Evolutionary conservation across 2,888 invertebrate genomes (phyloP), one percentile per base, ranked within the genome.

Genomic region (Eupithecia subfuscata): DNA sequence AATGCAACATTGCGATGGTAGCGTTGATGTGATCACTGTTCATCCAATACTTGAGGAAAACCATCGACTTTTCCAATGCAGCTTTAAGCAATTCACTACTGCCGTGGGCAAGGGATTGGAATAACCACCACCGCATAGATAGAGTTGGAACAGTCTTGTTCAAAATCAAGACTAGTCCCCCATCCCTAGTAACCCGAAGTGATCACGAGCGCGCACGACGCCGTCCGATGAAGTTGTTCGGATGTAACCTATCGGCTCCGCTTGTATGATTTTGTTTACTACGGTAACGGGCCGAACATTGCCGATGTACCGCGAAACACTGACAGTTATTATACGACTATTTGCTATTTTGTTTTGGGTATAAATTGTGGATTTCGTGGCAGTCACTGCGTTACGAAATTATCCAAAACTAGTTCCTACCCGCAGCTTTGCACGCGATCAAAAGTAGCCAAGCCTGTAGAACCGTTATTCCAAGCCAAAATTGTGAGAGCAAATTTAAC

Each of bases 201-300:
- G 84, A 85, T 87, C 88, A 87, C 88, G 88, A 87, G 78, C 74
- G 84, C 84, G 86, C 90, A 89, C 90, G 90, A 89, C 81, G 86
- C 79, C 82, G 76, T 79, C 83, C 86, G 86, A 91, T 91, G 89
- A 90, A 91, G 91, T 88, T 88, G 91, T 90, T 82, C 82, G 79
- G 79, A 82, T 84, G 86, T 83, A 82, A 78, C 80, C 81, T 82
- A 84, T 83, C 80, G 82, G 75, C 60, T 80, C 80, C 76, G 69
- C 75, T 77, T 79, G 80, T 80, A 80, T 80, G 82, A 80, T 80
- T 81, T 81, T 82, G 80, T 82, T 80, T 79, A 82, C 73, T 79
- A 80, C 74, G 79, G 78, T 81, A 81, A 81, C 81, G 81, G 81
- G 72, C 72, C 76, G 71, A 40, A 76, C 74, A 78, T 79, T 67